These are phyloP conservation scores for Natrix natrix DNA, from an alignment of 2,797 vertebrate genomes.

Conservation along the genomic window DNA sequence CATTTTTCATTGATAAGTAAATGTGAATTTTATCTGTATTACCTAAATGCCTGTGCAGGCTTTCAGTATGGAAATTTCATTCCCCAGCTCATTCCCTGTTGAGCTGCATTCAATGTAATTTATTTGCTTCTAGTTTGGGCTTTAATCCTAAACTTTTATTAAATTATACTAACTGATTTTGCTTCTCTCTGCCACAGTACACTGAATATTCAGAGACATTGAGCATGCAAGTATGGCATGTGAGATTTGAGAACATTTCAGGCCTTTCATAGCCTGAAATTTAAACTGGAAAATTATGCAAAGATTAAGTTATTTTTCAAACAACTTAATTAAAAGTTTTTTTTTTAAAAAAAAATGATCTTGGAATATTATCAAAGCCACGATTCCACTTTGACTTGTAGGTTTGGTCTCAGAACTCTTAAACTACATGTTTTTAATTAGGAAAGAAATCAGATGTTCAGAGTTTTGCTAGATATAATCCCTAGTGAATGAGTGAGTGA, in stretches of 20 bases:
- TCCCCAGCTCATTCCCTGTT: not conserved
- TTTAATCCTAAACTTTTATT: not conserved
- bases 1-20: not conserved
- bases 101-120: not conserved
- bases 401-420: not conserved
- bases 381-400: not conserved
- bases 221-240: not conserved
- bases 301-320: not conserved
- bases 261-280: not conserved
- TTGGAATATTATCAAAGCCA: not conserved
- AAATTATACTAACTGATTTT: not conserved
- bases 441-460: not conserved
- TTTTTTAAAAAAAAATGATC: not conserved
- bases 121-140: not conserved
- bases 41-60: not conserved
- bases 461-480: not conserved
- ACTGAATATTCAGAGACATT: not conserved
- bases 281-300: not conserved
- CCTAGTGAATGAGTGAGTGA: not conserved
- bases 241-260: no score
- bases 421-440: not conserved
- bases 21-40: not conserved
- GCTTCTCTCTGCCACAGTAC: not conserved
- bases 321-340: not conserved
- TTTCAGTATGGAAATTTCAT: fast-evolving